Percentiles rank a stretch among this genome's conserved stretches.
These are phyloP conservation scores for Branchipolynoe longqiensis DNA, from an alignment of 2,888 invertebrate species.

Conservation along the genomic window DNA sequence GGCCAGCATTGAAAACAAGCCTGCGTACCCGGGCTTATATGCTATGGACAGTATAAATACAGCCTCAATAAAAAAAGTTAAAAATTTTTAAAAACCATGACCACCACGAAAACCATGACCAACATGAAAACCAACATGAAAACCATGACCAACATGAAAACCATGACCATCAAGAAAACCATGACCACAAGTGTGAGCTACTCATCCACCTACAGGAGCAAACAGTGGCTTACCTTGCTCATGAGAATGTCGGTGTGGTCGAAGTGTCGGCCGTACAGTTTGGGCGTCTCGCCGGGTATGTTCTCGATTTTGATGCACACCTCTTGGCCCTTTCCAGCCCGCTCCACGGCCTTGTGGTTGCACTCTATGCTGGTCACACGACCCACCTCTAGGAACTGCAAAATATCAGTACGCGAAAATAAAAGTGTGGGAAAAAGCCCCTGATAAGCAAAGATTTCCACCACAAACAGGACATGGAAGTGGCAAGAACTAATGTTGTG, in stretches of 20 bases:
- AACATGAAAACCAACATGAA: neutral
- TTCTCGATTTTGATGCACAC: slow-evolving; percentile 92
- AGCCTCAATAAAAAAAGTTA: too few relatives aligned
- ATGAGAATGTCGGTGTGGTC: slow-evolving; percentile 96
- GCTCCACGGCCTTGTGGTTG: slow-evolving; percentile 96
- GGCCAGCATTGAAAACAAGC: too few relatives aligned
- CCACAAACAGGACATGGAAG: too few relatives aligned
- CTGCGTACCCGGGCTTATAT: too few relatives aligned
- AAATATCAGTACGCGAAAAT: too few relatives aligned
- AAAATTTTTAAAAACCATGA: neutral
- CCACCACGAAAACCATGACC: neutral
- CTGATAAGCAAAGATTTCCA: too few relatives aligned
- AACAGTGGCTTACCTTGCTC: slow-evolving; percentile 86
- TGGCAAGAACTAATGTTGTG: too few relatives aligned
- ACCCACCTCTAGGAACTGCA: slow-evolving; percentile 95
- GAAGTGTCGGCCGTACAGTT: slow-evolving; percentile 99
- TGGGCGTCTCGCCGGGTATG: slow-evolving; percentile 98
- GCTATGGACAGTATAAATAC: too few relatives aligned
- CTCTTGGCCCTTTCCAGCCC: slow-evolving; percentile 92
- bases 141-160: neutral
- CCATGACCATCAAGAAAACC: too few relatives aligned
- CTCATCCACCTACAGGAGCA: too few relatives aligned
- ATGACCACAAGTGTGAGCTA: too few relatives aligned
- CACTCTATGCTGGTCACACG: slow-evolving; percentile 96
- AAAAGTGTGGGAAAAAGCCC: too few relatives aligned